Evolutionary conservation across 2,888 invertebrate species (phyloP).

Genomic region (Platycnemis pennipes): DNA sequence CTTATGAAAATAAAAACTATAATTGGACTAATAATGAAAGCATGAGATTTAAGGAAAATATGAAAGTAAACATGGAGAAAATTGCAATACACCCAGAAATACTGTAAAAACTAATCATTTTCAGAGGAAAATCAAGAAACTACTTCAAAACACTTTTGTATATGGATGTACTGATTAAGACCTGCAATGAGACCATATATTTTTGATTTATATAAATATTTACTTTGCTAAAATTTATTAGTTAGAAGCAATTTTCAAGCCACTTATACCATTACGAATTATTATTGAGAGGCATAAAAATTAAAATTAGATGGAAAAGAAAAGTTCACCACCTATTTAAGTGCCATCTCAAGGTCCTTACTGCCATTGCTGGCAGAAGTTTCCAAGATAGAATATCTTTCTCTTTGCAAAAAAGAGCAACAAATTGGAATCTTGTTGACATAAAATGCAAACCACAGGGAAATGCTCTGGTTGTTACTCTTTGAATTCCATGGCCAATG

Average conservation of each 20-base stretch:
- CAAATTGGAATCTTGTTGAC: background rate
- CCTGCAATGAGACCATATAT: too few species aligned
- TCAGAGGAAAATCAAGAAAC: background rate
- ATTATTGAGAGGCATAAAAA: background rate
- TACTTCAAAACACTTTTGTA: background rate
- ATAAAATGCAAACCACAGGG: background rate
- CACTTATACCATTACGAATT: background rate
- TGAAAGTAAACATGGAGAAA: background rate
- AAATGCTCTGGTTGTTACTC: background rate
- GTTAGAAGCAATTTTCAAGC: background rate
- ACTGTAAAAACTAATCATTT: background rate
- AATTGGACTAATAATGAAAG: too few species aligned
- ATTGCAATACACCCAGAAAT: background rate
- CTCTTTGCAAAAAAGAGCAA: background rate
- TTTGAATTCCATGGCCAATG: background rate
- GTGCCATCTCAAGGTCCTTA: background rate
- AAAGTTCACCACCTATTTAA: background rate
- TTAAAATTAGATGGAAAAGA: background rate
- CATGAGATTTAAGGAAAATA: too few species aligned
- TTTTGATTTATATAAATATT: too few species aligned
- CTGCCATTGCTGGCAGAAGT: background rate
- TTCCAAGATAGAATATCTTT: background rate
- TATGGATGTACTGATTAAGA: too few species aligned
- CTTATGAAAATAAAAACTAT: background rate
- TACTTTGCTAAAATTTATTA: too few species aligned